Conservation (phyloP, 2,113 vertebrate genomes). For the Nothoprocta perdicaria region DNA sequence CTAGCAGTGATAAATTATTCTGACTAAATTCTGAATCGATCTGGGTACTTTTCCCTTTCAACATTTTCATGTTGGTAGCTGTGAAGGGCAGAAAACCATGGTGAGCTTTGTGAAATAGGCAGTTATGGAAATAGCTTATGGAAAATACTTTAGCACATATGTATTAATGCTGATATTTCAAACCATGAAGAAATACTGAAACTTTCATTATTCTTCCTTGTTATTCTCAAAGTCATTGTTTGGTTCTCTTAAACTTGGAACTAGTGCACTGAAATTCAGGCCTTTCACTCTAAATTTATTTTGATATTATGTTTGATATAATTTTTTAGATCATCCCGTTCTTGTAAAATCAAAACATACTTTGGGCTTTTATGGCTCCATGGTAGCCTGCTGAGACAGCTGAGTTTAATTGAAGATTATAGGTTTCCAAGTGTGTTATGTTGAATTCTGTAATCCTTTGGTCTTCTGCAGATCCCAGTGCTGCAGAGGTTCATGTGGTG, state of each 20-base stretch:
- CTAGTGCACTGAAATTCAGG: not conserved
- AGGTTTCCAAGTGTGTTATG: not conserved
- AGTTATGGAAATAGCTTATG: not conserved
- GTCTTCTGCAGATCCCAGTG: not conserved
- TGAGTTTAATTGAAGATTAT: not conserved
- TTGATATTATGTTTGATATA: not conserved
- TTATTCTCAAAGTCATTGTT: not conserved
- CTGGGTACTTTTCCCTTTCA: not conserved
- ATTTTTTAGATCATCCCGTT: not conserved
- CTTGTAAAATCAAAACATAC: not conserved
- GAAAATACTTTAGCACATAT: not conserved
- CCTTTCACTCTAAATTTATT: not conserved
- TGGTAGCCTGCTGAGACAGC: not conserved
- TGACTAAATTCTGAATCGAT: not conserved
- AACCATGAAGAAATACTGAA: not conserved
- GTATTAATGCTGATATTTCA: not conserved
- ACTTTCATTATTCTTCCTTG: not conserved
- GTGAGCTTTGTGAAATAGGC: not conserved
- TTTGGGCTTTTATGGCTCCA: not conserved
- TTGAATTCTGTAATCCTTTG: not conserved
- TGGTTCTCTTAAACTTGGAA: not conserved
- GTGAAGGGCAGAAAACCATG: not conserved
- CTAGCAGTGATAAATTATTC: not conserved
- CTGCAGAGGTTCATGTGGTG: not conserved
- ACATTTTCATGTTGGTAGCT: fast-evolving